Percentiles rank a stretch among this genome's conserved stretches.
Conservation (phyloP, 2,888 invertebrate genomes). For the Platypus cylindrus region DNA sequence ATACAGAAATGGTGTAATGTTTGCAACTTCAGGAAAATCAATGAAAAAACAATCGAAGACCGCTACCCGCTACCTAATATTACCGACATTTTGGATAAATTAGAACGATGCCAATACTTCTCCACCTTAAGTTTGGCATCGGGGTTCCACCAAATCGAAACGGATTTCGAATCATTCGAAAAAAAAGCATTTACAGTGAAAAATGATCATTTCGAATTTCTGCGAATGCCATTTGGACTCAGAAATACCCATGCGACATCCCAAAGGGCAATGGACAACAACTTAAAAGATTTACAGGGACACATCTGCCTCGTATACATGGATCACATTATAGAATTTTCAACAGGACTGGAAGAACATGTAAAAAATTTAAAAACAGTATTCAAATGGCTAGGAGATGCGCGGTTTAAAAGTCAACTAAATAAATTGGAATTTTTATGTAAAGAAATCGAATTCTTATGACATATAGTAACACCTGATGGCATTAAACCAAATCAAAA, state of each 20-base stretch:
- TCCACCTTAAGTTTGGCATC: conserved; percentile 18
- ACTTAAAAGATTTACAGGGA: conserved; percentile 15
- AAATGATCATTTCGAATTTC: conserved; percentile 20
- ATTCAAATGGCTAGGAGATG: conserved; percentile 14
- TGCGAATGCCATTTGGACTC: conserved; percentile 22
- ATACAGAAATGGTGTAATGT: conserved; percentile 15
- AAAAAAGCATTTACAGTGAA: conserved; percentile 22
- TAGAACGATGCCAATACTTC: conserved; percentile 20
- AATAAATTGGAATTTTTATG: conserved; percentile 16
- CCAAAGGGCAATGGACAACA: conserved; percentile 19
- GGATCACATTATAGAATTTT: conserved; percentile 18
- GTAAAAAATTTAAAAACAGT: conserved; percentile 14
- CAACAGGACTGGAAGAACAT: conserved; percentile 15
- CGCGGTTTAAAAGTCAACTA: conserved; percentile 17
- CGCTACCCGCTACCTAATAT: conserved; percentile 15
- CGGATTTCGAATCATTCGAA: conserved; percentile 14
- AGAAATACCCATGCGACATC: conserved; percentile 22
- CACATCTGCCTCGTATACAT: conserved; percentile 18
- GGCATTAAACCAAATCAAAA: conserved; percentile 16
- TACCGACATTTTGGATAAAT: conserved; percentile 20
- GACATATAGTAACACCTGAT: conserved; percentile 16
- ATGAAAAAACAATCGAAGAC: conserved; percentile 9
- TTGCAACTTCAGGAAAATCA: conserved; percentile 10
- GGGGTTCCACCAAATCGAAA: conserved; percentile 24
- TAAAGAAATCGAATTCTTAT: conserved; percentile 14